Evolutionary conservation across 2,888 invertebrate genomes (phyloP), one percentile per base, ranked within the genome.

Genomic region (Eupithecia subumbrata): DNA sequence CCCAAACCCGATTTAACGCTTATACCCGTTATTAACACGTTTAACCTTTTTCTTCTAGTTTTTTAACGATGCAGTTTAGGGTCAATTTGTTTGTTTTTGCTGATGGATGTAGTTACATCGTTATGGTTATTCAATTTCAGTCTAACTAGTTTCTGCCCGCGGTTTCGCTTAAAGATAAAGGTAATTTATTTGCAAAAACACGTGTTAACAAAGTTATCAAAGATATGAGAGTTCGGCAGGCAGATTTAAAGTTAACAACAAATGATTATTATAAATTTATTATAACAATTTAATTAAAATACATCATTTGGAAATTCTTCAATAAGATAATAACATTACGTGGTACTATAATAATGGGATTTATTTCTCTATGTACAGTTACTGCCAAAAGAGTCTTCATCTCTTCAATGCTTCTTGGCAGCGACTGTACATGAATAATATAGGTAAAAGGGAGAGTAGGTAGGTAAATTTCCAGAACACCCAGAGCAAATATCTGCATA

Each of bases 1-100:
- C 37, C 22, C 2, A 37, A 73, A 71, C 43, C 34, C 45, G 34
- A 14, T 70, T 69, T 63, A n/a, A 34, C 40, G 48, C 40, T 18
- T 30, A 30, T 52, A 68, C 25, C 72, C 11, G 30, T 64, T 64
- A 34, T 68, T 40, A 68, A 22, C 43, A 68, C n/a, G 22, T 48
- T 25, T 30, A 37, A 68, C 11, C 22, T 37, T 67, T 67, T 67
- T 67, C 37, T 43, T 43, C 22, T 68, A 43, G 68, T 68, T 45
- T 68, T 43, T 43, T 68, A 25, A 63, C 56, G 30, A 64, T 48
- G 22, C 69, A 69, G 37, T 67, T 67, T 40, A n/a, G 34, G 60
- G 60, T 60, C 25, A 60, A 60, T 60, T 25, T 60, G 60, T 60
- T 60, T 60, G 60, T 60, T 60, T 60, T 14, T 22, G 60, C 25